A percentile compares a stretch with the other conserved stretches of the same genome.
Evolutionary conservation across 2,888 invertebrate species (phyloP).

Genomic region (Tipula helvola): DNA sequence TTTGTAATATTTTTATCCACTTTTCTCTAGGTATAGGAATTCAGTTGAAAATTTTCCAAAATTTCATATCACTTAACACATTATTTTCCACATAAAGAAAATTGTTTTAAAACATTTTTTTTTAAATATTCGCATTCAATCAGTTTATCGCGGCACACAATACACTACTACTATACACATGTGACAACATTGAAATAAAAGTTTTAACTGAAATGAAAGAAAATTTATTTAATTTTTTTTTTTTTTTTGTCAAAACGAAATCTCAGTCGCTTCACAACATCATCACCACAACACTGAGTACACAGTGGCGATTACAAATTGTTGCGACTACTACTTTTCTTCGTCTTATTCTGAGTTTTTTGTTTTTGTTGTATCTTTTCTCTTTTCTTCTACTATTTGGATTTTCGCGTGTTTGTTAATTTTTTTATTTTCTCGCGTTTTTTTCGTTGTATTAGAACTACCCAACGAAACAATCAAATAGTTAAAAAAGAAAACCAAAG

Average conservation of each 20-base stretch:
- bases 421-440: neutral
- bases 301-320: neutral
- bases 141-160: neutral
- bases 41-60: neutral
- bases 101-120: neutral
- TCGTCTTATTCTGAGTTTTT: neutral
- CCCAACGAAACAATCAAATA: neutral
- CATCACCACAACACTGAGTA: neutral
- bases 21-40: neutral
- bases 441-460: neutral
- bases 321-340: neutral
- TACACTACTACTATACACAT: neutral
- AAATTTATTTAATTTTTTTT: neutral
- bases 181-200: neutral
- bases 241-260: neutral
- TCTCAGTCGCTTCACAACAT: neutral
- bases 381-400: neutral
- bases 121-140: neutral
- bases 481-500: neutral
- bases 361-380: neutral
- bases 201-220: neutral
- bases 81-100: neutral
- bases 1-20: too few species aligned
- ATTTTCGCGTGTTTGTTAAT: neutral
- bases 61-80: neutral